Evolutionary conservation across 2,113 vertebrate genomes (phyloP).

Genomic region (Lophius piscatorius): DNA sequence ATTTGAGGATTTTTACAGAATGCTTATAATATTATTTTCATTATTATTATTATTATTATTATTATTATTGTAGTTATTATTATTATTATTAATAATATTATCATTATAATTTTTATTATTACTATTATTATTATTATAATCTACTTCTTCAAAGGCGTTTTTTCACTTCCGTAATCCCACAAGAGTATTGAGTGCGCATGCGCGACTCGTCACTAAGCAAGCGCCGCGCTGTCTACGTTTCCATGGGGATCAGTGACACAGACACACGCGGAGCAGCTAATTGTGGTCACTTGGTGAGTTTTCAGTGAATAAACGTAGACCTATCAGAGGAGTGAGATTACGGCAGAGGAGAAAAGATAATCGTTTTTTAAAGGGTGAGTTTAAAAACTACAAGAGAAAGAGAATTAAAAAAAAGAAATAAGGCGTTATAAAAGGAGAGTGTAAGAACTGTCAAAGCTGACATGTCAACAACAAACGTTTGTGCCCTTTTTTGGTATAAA

Average conservation of each 20-base stretch:
- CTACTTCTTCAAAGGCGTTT: too few species aligned
- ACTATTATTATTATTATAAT: too few species aligned
- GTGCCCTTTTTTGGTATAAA: not conserved
- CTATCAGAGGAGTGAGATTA: slow-evolving; percentile 48
- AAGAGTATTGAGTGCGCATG: slow-evolving; percentile 36
- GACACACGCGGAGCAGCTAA: slow-evolving; percentile 4
- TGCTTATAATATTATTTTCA: too few species aligned
- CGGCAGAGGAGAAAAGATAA: slow-evolving; percentile 5
- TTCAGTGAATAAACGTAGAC: slow-evolving; percentile 21
- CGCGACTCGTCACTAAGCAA: slow-evolving; percentile 2
- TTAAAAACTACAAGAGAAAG: slow-evolving; percentile 1
- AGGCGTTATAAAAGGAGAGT: not conserved
- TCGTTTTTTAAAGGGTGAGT: slow-evolving; percentile 64
- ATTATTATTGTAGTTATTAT: too few species aligned
- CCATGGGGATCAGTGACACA: slow-evolving; percentile 64
- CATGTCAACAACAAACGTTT: slow-evolving; percentile 10
- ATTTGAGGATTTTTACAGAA: too few species aligned
- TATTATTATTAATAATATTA: too few species aligned
- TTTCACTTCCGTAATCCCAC: slow-evolving; percentile 40
- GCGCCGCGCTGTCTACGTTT: slow-evolving; percentile 66
- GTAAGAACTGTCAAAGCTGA: slow-evolving; percentile 14
- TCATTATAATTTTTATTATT: too few species aligned
- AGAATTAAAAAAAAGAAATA: not conserved
- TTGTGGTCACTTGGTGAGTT: slow-evolving; percentile 1
- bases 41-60: too few species aligned